Base-by-base conservation (phyloP, 2,113 vertebrate genomes). In the Rhinoderma darwinii region DNA sequence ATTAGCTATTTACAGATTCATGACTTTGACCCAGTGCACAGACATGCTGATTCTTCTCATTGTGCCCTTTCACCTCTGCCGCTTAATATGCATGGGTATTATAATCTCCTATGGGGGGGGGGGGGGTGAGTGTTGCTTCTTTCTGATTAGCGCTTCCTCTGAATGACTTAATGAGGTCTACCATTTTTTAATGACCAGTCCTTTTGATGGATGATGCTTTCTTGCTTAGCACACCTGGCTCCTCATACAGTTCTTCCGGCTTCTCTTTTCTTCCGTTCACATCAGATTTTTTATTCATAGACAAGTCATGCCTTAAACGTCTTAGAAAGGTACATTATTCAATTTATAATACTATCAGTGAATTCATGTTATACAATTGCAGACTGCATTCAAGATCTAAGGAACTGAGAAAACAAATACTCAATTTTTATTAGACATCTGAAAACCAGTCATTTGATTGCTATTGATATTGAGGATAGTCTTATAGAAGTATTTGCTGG, bases 101-200 rank as follows among this genome's bases (percentile, higher is more conserved):
- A 78, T 37, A 18, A 18, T 78, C 3, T 78, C 44, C n/a, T 35
- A 37, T 32, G 32, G 50, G 18, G 72, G n/a, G 18, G 56, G 5
- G 56, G 8, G 44, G 32, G 51, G 20, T 43, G 39, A 43, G 47
- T 14, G 5, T 43, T 12, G 44, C 35, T 25, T 51, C 66, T 27
- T 70, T 5, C 63, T 83, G 59, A 73, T 84, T 39, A 27, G 18
- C 10, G 10, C 44, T 74, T 74, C 32, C 12, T 59, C 81, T 51
- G 27, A 22, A 30, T 47, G 63, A 51, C 43, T 83, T 83, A 83
- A 83, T 70, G 81, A 83, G 81, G 17, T 50, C 72, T 51, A 83
- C 43, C 44, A 32, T 50, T 47, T 72, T 50, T 18, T 70, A 83
- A 83, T 83, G 81, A 83, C 63, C 27, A 25, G 27, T 72, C 25